Evolutionary conservation across 1,140 invertebrate species (phyloP).

Genomic region (Drosophila bocki): DNA sequence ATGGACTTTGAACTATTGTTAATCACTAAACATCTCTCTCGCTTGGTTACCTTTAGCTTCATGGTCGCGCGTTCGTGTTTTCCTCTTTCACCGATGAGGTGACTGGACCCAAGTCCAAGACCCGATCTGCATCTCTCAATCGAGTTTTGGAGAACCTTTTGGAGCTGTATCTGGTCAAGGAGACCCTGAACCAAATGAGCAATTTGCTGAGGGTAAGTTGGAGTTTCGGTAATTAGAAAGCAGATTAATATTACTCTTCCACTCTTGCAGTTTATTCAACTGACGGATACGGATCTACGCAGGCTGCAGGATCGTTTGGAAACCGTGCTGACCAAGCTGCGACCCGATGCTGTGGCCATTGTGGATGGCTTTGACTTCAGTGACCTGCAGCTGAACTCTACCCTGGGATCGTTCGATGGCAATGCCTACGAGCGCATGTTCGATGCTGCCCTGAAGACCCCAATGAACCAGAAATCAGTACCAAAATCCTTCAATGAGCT

Average conservation of each 20-base stretch:
- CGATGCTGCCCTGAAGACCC: slow-evolving; percentile 92
- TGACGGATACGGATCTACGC: slow-evolving; percentile 88
- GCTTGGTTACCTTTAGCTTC: slow-evolving; percentile 82
- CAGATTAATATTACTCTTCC: background rate
- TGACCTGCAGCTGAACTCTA: slow-evolving; percentile 92
- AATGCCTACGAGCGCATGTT: slow-evolving; percentile 95
- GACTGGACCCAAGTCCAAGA: slow-evolving; percentile 74
- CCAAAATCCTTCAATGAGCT: slow-evolving; percentile 90
- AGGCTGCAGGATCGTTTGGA: slow-evolving; percentile 89
- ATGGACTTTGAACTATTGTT: slow-evolving; percentile 1
- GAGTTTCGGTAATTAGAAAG: no score
- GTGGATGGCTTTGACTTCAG: slow-evolving; percentile 96
- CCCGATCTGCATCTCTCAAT: slow-evolving; percentile 85
- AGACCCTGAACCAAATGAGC: slow-evolving; percentile 89
- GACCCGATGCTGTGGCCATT: slow-evolving; percentile 94
- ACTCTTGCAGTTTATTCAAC: slow-evolving; percentile 88
- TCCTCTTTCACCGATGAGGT: slow-evolving; percentile 87
- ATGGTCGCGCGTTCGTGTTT: slow-evolving; percentile 91
- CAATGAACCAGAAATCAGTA: slow-evolving; percentile 92
- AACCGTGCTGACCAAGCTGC: slow-evolving; percentile 88
- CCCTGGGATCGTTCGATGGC: slow-evolving; percentile 95
- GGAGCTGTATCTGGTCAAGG: slow-evolving; percentile 92
- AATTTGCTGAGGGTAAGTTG: slow-evolving; percentile 90
- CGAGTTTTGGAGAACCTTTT: slow-evolving; percentile 89
- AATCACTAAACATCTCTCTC: background rate